Evolutionary conservation across 2,888 invertebrate species (phyloP), one percentile per base, ranked within the genome.

Genomic region (Glaucopsyche alexis): DNA sequence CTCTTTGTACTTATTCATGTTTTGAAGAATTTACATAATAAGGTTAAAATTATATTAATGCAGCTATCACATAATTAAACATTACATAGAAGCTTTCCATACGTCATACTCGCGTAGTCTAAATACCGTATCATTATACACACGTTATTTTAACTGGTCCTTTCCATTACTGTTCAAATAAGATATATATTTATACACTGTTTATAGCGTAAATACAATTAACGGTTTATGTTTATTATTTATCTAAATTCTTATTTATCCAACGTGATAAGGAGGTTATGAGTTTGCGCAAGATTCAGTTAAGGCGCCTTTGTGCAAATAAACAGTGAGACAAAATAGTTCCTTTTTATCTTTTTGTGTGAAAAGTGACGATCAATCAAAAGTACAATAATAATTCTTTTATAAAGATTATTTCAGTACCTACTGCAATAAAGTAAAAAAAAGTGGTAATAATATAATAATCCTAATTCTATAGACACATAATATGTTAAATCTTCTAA

Each of bases 161-260:
- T 85, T 89, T 89, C 87, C 88, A 83, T 76, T 79, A 77, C 70
- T 79, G 72, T 50, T 74, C 77, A 84, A 83, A 85, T 14, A 60
- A 60, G 60, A 60, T 38, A 81, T 81, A 81, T n/a, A n/a, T n/a
- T 79, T 81, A 80, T n/a, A 81, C 81, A 81, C 80, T 76, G 77
- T 80, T 75, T 77, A 80, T 80, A 77, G 76, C 76, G 74, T 73
- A 72, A 45, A 45, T 74, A 75, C 76, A 74, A 78, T 80, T 76
- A 78, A 75, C 64, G 77, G 78, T 77, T 81, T 81, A 78, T 19
- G 47, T 42, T 9, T 42, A 29, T 19, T 6, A 16, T 49, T 19
- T 69, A 69, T 49, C 69, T 69, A 69, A 69, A 69, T 49, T 47
- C 47, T 47, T 69, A 69, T 69, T 69, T 69, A 69, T 38, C 14